These are phyloP conservation scores for Naso thynnoides DNA, from an alignment of 2,797 vertebrate genomes.

Conservation along the genomic window DNA sequence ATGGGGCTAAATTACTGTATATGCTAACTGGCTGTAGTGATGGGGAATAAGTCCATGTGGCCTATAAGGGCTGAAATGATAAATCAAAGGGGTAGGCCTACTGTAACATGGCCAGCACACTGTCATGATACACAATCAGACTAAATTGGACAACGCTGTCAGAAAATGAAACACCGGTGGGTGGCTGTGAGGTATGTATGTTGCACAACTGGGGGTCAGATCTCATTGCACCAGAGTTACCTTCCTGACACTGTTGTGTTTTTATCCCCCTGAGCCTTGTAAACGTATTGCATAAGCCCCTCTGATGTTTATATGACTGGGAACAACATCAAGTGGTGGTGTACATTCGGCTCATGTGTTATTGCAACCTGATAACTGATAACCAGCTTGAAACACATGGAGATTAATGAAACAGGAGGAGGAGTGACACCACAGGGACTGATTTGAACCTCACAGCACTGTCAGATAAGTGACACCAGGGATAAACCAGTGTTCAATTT, in stretches of 20 bases:
- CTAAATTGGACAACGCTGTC: slow-evolving; percentile 12
- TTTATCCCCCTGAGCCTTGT: slow-evolving; percentile 32
- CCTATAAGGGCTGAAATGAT: not conserved
- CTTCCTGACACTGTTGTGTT: slow-evolving; percentile 45
- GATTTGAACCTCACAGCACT: slow-evolving; percentile 2
- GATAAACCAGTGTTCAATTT: slow-evolving; percentile 27
- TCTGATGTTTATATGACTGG: slow-evolving; percentile 39
- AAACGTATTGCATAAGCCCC: slow-evolving; percentile 54
- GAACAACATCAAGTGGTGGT: slow-evolving; percentile 34
- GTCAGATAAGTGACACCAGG: slow-evolving; percentile 19
- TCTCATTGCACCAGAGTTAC: slow-evolving; percentile 65
- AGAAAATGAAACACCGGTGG: slow-evolving; percentile 33
- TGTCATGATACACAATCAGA: not conserved
- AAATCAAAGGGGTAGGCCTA: not conserved
- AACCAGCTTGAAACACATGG: not conserved
- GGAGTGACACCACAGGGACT: slow-evolving; percentile 9
- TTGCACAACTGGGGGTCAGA: slow-evolving; percentile 71
- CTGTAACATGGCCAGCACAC: not conserved
- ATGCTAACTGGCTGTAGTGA: not conserved
- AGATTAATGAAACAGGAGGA: slow-evolving; percentile 11
- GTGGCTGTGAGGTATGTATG: slow-evolving; percentile 37
- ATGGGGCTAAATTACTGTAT: not conserved
- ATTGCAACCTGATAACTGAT: not conserved
- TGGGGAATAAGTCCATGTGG: not conserved
- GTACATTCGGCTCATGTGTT: slow-evolving; percentile 22